Percentiles rank a stretch among this genome's conserved stretches.
Evolutionary conservation across 2,888 invertebrate species (phyloP).

Genomic region (Allophyes oxyacanthae): DNA sequence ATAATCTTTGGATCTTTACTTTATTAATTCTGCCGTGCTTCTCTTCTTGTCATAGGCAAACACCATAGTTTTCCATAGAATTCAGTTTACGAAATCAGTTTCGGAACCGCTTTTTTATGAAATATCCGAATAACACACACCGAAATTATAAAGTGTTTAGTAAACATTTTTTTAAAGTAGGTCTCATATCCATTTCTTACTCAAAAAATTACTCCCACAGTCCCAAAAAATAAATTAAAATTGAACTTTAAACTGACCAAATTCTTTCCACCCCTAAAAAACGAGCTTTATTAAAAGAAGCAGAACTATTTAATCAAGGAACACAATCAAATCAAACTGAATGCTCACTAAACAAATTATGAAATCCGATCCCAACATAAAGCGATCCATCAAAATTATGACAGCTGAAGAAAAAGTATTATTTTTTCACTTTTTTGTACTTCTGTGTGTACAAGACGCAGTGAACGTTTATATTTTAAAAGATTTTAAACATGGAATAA

Average conservation of each 20-base stretch:
- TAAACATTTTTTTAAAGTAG: no score
- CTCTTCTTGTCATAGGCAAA: no score
- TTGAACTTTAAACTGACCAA: neutral
- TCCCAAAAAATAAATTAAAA: neutral
- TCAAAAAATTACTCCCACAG: no score
- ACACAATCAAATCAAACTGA: constrained; percentile 69
- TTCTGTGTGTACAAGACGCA: constrained; percentile 56
- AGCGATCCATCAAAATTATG: constrained; percentile 83
- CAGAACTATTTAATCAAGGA: constrained; percentile 81
- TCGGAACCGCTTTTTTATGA: no score
- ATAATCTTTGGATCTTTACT: no score
- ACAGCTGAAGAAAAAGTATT: constrained; percentile 75
- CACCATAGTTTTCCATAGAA: no score
- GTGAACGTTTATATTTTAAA: constrained; percentile 46
- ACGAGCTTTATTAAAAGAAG: constrained; percentile 58
- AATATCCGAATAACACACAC: no score
- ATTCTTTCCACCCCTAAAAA: neutral
- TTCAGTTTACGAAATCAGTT: no score
- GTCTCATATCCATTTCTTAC: no score
- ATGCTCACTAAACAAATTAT: constrained; percentile 83
- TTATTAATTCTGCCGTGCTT: no score
- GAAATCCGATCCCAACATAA: constrained; percentile 79
- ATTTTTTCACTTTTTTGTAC: constrained; percentile 59
- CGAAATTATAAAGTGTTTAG: no score
- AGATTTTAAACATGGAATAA: constrained; percentile 43